Conservation (phyloP, 2,797 vertebrate genomes). For the Cyclopterus lumpus region DNA sequence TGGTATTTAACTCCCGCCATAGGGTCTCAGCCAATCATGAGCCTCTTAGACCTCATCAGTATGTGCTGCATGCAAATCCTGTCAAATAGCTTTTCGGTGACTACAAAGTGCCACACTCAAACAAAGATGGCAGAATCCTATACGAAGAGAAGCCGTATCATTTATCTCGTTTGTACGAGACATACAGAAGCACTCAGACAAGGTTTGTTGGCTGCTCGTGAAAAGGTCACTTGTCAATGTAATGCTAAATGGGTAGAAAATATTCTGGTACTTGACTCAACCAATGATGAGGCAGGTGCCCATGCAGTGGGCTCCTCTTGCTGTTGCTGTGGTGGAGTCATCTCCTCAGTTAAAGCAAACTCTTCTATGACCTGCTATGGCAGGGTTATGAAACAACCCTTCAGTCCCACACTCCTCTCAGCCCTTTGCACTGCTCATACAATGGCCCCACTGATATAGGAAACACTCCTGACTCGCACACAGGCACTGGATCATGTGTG, state of each 20-base stretch:
- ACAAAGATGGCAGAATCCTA: constrained; percentile 18
- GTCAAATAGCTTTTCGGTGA: constrained; percentile 56
- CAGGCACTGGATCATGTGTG: constrained; percentile 24
- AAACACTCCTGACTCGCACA: constrained; percentile 35
- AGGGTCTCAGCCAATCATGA: constrained; percentile 71
- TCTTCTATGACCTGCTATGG: constrained; percentile 27
- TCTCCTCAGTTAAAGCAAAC: constrained; percentile 19
- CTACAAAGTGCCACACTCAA: constrained; percentile 38
- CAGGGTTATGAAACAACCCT: constrained; percentile 36
- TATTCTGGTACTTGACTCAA: not conserved
- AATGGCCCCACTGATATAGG: constrained; percentile 44
- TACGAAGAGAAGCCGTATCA: not conserved
- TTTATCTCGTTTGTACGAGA: not conserved
- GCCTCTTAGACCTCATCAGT: constrained; percentile 61
- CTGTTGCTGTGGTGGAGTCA: constrained; percentile 20
- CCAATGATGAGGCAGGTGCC: constrained; percentile 7
- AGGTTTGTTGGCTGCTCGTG: not conserved
- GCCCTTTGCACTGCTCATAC: constrained; percentile 49
- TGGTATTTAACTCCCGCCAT: constrained; percentile 63
- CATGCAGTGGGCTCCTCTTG: not conserved
- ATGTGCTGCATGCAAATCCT: constrained; percentile 59
- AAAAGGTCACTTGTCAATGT: not conserved
- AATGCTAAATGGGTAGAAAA: constrained; percentile 2
- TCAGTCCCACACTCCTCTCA: constrained; percentile 16
- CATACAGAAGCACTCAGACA: not conserved